Evolutionary conservation across 2,113 vertebrate species (phyloP), one percentile per base, ranked within the genome.

Genomic region (Choloepus hoffmanni): DNA sequence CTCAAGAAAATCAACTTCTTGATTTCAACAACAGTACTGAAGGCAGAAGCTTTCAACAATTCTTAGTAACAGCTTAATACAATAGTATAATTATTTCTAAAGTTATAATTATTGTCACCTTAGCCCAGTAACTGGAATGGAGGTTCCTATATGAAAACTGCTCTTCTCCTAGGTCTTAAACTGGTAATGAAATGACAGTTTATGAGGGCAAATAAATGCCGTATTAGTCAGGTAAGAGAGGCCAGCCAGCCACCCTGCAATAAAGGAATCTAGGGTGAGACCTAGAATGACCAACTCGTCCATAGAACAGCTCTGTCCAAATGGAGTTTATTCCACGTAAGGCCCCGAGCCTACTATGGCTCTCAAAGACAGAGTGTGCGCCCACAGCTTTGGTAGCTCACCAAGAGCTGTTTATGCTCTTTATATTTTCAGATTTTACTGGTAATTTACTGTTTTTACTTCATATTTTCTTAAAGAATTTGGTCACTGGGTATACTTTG

Each of bases 41-140:
- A 67, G 91, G 55, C 87, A 68, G 68, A 86, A 55, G 63, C 89
- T 79, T 92, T 86, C 10, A 8, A 40, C 24, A 77, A 50, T 73
- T 97, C 92, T 83, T 89, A 83, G 58, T 88, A 96, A 93, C 70
- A 78, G 60, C 70, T 79, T 95, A 60, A 81, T 85, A 84, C 50
- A 83, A 95, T 89, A 88, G 89, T 82, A 58, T 96, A 43, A 91
- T 95, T 94, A 92, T 95, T 96, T 93, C 92, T 96, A 95, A 95
- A 91, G 74, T 96, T 97, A 95, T 96, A 89, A 94, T 96, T 91
- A 85, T 96, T 97, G 89, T 91, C 84, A 96, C 95, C 93, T 77
- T 96, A 95, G 93, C 95, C 92, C 72, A 92, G 58, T 96, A 93
- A 91, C 70, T 86, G 83, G 45, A 92, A 48, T 50, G 28, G 82